Conservation (phyloP, 2,797 vertebrate genomes). For the Streptopelia turtur region DNA sequence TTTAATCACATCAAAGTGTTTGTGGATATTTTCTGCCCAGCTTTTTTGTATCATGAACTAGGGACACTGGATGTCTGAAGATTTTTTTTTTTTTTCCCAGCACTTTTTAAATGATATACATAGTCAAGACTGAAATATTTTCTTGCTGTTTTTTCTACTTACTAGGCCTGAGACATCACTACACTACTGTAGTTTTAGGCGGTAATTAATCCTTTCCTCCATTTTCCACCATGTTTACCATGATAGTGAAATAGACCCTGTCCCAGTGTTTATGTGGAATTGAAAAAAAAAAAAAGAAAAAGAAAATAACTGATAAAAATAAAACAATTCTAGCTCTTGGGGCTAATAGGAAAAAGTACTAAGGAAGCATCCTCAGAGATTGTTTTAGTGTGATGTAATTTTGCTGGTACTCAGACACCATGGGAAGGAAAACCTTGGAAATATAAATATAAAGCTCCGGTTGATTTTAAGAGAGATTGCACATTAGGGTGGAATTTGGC, state of each 20-base stretch:
- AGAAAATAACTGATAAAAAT: background rate
- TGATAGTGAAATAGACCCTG: background rate
- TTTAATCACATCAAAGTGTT: background rate
- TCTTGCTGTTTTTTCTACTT: background rate
- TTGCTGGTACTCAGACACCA: constrained; percentile 29
- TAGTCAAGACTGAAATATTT: background rate
- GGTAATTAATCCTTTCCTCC: background rate
- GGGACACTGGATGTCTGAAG: background rate
- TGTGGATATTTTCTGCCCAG: background rate
- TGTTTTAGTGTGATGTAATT: constrained; percentile 42
- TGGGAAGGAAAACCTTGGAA: constrained; percentile 45
- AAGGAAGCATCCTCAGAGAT: constrained; percentile 17
- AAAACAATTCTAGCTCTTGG: background rate
- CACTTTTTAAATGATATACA: background rate
- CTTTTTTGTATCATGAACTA: background rate
- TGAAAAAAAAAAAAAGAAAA: background rate
- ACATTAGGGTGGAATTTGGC: constrained; percentile 35
- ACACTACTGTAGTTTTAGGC: background rate
- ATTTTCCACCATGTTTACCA: background rate
- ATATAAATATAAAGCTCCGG: constrained; percentile 32
- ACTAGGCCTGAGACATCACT: background rate
- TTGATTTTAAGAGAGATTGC: constrained; percentile 47
- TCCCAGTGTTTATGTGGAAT: background rate
- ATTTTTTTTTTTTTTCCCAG: background rate
- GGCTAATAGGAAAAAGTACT: background rate